phyloP scores from a whole-genome alignment of 2,113 vertebrate species.

The Sturnira hondurensis region DNA sequence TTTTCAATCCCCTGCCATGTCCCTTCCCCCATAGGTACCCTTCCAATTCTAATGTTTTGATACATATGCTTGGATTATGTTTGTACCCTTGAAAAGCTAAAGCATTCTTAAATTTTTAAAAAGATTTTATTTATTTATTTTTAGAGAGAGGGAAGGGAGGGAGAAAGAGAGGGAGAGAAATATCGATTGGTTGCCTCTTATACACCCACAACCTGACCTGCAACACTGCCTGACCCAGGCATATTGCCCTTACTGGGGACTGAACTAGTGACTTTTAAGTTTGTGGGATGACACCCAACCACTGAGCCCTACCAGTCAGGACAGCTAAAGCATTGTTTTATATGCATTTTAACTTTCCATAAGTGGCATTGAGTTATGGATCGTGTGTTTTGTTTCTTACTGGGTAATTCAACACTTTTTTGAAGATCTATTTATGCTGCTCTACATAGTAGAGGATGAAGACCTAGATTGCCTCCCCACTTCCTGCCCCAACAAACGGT shows the following conservation, averaged over 20 bases:
- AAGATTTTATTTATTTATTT: too few relatives aligned
- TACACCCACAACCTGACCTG: too few relatives aligned
- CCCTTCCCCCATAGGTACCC: not conserved
- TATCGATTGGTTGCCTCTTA: too few relatives aligned
- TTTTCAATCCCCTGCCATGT: not conserved
- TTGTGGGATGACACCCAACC: too few relatives aligned
- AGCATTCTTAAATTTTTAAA: not conserved
- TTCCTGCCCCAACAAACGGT: not conserved
- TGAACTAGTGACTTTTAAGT: too few relatives aligned
- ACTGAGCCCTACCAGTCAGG: too few relatives aligned
- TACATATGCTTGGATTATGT: not conserved
- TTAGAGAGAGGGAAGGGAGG: too few relatives aligned
- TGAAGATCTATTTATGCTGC: not conserved
- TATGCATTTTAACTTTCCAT: slow-evolving; percentile 7
- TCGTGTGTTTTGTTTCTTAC: not conserved
- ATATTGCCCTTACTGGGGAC: too few relatives aligned
- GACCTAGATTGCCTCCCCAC: not conserved
- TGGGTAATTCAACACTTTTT: not conserved
- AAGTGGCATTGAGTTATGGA: not conserved
- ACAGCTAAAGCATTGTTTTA: not conserved
- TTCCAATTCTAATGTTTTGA: not conserved
- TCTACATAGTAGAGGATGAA: not conserved
- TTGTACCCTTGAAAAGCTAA: not conserved
- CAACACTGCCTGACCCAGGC: too few relatives aligned
- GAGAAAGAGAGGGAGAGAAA: too few relatives aligned